These are phyloP conservation scores for Bemisia tabaci DNA, from an alignment of 1,140 invertebrate species.

Conservation along the genomic window DNA sequence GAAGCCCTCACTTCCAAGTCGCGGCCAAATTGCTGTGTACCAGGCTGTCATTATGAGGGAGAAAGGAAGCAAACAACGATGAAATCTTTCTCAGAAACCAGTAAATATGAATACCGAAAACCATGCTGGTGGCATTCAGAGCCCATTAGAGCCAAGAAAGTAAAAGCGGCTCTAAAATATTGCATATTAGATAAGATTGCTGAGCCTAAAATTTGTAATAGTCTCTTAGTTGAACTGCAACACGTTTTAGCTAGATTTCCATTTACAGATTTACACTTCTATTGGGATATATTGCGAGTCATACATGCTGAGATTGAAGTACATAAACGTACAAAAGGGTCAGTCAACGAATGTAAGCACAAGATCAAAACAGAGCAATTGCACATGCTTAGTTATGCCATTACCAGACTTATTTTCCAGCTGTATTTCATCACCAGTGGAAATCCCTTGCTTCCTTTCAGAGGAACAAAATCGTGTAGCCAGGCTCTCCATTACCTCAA, in stretches of 20 bases:
- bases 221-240: neutral
- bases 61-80: neutral
- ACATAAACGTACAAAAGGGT: neutral
- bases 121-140: neutral
- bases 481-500: neutral
- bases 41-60: neutral
- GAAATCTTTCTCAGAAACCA: neutral
- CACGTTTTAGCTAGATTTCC: neutral
- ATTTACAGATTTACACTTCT: neutral
- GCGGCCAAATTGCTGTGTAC: neutral
- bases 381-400: neutral
- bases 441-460: neutral
- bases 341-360: neutral
- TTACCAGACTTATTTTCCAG: neutral
- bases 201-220: neutral
- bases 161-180: neutral
- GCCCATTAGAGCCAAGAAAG: neutral
- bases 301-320: neutral
- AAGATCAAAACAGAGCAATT: neutral
- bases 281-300: neutral
- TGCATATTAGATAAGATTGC: neutral
- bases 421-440: neutral
- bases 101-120: neutral
- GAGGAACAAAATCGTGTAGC: neutral
- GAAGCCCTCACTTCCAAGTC: neutral